Evolutionary conservation across 2,113 vertebrate genomes (phyloP).

Genomic region (Ranitomeya imitator): DNA sequence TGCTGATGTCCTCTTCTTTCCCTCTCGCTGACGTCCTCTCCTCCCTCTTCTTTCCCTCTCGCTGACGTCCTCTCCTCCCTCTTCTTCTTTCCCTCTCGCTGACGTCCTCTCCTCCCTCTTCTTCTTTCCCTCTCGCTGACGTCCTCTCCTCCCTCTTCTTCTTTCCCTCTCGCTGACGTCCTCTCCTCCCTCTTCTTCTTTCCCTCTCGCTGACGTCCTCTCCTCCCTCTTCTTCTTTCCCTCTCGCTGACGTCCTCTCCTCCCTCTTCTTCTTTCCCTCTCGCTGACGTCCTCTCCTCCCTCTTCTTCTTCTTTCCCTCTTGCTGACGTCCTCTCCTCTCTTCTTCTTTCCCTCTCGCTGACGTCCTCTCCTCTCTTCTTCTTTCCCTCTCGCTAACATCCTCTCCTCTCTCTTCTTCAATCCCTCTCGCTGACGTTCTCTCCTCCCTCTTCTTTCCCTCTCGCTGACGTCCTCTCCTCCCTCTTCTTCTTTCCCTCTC

Average conservation of each 20-base stretch:
- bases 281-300: not conserved
- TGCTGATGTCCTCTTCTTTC: too few relatives aligned
- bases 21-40: not conserved
- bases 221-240: not conserved
- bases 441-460: not conserved
- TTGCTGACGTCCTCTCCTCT: not conserved
- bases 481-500: too few relatives aligned
- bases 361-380: not conserved
- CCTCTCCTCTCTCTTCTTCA: not conserved
- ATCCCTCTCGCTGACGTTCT: not conserved
- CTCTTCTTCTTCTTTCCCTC: too few relatives aligned
- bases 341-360: not conserved
- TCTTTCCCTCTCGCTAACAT: not conserved
- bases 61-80: not conserved
- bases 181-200: not conserved
- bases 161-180: not conserved
- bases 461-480: not conserved
- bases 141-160: not conserved
- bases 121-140: not conserved
- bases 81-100: too few relatives aligned
- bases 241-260: not conserved
- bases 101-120: too few relatives aligned
- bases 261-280: not conserved
- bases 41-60: not conserved
- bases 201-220: too few relatives aligned